A percentile compares a stretch with the other conserved stretches of the same genome.
Evolutionary conservation across 2,797 vertebrate species (phyloP).

Genomic region (Melanotaenia maccullochi): DNA sequence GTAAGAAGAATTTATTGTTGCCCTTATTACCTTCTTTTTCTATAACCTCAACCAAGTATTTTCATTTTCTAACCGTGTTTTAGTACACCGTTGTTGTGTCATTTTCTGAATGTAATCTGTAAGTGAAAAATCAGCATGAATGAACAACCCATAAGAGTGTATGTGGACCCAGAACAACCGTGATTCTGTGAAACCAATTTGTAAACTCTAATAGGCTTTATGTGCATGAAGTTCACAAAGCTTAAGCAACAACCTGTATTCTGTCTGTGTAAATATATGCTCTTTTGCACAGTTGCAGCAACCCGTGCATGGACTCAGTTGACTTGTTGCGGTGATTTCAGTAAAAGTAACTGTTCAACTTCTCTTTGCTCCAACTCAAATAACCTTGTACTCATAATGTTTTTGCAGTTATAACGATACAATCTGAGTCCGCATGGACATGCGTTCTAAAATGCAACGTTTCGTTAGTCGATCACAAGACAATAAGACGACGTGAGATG

Average conservation of each 20-base stretch:
- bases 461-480: background rate
- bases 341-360: background rate
- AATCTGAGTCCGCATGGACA: background rate
- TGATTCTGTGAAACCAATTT: background rate
- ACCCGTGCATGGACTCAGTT: background rate
- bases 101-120: no score
- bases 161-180: background rate
- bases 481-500: background rate
- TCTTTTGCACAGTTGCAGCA: background rate
- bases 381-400: background rate
- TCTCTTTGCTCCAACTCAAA: background rate
- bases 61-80: no score
- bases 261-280: background rate
- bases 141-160: background rate
- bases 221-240: background rate
- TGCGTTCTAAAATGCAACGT: constrained; percentile 2
- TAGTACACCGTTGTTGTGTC: no score
- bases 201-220: background rate
- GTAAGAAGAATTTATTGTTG: no score
- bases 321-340: background rate
- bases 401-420: background rate
- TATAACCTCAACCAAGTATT: no score
- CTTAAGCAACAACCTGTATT: background rate
- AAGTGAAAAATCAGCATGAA: background rate
- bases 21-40: no score